Percentiles rank a stretch among this genome's conserved stretches.
These are phyloP conservation scores for Heteropelma amictum DNA, from an alignment of 2,888 invertebrate species.

Conservation along the genomic window DNA sequence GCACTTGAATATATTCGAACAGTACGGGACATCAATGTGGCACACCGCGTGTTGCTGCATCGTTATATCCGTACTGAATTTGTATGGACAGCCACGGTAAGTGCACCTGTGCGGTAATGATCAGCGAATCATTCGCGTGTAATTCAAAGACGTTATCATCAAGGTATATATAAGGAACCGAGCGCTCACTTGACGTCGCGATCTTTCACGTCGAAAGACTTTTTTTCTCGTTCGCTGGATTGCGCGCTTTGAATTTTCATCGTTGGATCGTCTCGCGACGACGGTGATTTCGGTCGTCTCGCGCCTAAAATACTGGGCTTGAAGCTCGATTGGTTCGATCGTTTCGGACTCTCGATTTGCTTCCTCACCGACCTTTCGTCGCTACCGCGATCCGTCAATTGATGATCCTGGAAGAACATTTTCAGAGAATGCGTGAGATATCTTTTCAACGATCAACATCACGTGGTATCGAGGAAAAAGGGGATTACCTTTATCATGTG, in stretches of 20 bases:
- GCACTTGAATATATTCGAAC: constrained; percentile 79
- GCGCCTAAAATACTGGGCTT: constrained; percentile 49
- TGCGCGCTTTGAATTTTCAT: constrained; percentile 13
- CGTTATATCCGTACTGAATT: constrained; percentile 77
- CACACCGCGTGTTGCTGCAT: constrained; percentile 79
- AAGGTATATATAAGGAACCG: no score
- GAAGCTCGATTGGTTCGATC: constrained; percentile 25
- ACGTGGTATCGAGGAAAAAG: not conserved
- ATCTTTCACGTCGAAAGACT: constrained; percentile 39
- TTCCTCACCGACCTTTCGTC: constrained; percentile 36
- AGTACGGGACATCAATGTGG: constrained; percentile 74
- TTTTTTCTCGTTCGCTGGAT: constrained; percentile 22
- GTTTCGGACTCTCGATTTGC: constrained; percentile 17
- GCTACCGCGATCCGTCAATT: constrained; percentile 65
- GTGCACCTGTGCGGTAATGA: constrained; percentile 77
- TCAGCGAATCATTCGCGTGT: no score
- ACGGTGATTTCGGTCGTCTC: constrained; percentile 39
- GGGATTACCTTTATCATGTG: constrained; percentile 79
- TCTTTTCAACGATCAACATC: not conserved
- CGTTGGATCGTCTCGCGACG: constrained; percentile 2
- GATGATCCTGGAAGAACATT: constrained; percentile 63
- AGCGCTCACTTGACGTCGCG: constrained; percentile 44
- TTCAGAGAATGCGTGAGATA: no score
- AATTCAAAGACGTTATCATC: no score
- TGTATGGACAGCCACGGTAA: constrained; percentile 79